Conservation (phyloP, 2,797 vertebrate genomes). For the Podarcis siculus region DNA sequence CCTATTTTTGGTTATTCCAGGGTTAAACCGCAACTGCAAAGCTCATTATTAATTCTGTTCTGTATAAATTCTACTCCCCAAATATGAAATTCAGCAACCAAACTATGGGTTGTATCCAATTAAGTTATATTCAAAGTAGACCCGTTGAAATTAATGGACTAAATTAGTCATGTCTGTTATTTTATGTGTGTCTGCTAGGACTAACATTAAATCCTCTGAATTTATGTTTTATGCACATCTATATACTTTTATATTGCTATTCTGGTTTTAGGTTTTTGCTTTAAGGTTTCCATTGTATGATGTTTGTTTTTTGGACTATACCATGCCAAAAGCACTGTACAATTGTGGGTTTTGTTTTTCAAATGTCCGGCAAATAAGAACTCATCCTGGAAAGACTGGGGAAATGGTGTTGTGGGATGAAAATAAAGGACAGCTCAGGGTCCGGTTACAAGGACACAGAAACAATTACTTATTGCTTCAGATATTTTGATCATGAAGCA, state of each 20-base stretch:
- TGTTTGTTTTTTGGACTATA: too few relatives aligned
- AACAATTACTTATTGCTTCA: background rate
- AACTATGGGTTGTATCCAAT: background rate
- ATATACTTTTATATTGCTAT: too few relatives aligned
- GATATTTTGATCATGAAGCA: background rate
- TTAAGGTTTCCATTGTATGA: too few relatives aligned
- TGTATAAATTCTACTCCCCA: background rate
- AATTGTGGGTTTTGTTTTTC: background rate
- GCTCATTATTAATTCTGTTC: background rate
- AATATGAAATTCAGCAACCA: background rate
- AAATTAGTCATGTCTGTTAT: too few relatives aligned
- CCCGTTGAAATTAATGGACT: too few relatives aligned
- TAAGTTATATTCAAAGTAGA: too few relatives aligned
- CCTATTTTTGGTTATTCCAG: background rate
- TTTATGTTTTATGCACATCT: too few relatives aligned
- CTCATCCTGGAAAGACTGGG: background rate
- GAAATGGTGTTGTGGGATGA: background rate
- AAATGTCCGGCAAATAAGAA: background rate
- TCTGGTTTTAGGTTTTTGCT: too few relatives aligned
- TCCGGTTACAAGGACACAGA: background rate
- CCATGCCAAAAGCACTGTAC: background rate
- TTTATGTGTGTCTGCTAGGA: too few relatives aligned
- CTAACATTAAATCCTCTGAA: background rate
- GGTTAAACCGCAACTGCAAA: background rate
- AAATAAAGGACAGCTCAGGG: background rate